These are phyloP conservation scores for Eurypyga helias DNA, from an alignment of 2,113 vertebrate genomes.

Conservation along the genomic window DNA sequence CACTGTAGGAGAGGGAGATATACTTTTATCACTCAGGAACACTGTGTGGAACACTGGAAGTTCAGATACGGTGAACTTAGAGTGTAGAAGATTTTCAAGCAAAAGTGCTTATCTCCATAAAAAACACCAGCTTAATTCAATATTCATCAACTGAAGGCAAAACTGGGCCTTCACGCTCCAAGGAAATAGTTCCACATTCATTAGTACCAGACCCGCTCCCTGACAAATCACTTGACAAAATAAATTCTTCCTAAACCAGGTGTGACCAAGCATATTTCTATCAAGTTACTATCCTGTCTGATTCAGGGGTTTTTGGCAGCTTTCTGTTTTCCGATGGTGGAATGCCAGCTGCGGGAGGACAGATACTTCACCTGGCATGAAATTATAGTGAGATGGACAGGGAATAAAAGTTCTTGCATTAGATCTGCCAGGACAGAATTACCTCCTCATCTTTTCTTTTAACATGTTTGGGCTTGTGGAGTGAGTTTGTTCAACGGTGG, in stretches of 20 bases:
- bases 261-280: neutral
- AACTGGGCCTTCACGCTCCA: neutral
- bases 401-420: neutral
- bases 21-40: fast-evolving
- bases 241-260: neutral
- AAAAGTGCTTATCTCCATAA: neutral
- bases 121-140: neutral
- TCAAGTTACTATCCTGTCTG: neutral
- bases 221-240: neutral
- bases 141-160: neutral
- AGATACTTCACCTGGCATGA: neutral
- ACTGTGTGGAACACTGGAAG: neutral
- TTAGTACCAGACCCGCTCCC: neutral
- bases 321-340: neutral
- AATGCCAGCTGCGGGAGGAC: neutral
- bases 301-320: neutral
- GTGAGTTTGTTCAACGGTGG: neutral
- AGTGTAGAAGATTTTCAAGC: neutral
- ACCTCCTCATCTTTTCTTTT: neutral
- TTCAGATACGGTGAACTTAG: neutral
- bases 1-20: neutral
- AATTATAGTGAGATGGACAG: neutral
- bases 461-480: neutral
- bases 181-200: neutral
- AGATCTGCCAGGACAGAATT: neutral